Percentiles rank a stretch among this genome's conserved stretches.
These are phyloP conservation scores for Chaetophractus vellerosus DNA, from an alignment of 2,797 vertebrate genomes.

Conservation along the genomic window DNA sequence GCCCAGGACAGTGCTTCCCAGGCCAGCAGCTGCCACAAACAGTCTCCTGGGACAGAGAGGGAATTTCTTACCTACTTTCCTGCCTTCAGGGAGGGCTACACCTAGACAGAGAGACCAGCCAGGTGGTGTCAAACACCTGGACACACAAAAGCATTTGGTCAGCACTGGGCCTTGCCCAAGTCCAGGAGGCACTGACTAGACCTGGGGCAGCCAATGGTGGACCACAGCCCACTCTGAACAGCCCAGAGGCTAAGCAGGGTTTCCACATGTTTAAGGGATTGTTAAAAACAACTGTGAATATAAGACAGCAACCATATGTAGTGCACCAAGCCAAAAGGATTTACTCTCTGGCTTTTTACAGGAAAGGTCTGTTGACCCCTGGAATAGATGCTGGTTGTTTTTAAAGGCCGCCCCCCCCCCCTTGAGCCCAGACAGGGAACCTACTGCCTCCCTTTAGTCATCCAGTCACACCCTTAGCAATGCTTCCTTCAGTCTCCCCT, in stretches of 20 bases:
- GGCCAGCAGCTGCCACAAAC: not conserved
- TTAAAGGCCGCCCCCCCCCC: not conserved
- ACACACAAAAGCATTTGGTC: not conserved
- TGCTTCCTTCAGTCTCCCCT: not conserved
- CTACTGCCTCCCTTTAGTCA: not conserved
- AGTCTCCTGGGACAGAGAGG: not conserved
- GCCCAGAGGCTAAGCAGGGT: not conserved
- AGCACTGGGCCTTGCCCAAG: rapidly evolving
- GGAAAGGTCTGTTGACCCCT: not conserved
- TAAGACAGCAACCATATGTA: not conserved
- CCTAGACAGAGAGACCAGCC: not conserved
- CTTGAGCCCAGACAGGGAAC: not conserved
- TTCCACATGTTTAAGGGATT: not conserved
- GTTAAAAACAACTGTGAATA: not conserved
- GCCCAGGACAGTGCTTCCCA: not conserved
- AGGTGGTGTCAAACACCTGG: not conserved
- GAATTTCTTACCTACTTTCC: not conserved
- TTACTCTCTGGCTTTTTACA: not conserved
- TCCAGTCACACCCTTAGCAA: not conserved
- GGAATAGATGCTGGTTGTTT: not conserved
- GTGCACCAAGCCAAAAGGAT: not conserved
- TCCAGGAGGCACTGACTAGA: not conserved
- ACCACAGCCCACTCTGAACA: not conserved
- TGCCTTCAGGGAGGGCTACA: not conserved
- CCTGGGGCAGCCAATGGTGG: not conserved